phyloP scores from a whole-genome alignment of 2,888 invertebrate species.

The Galeopsomyia nigrocyanea region DNA sequence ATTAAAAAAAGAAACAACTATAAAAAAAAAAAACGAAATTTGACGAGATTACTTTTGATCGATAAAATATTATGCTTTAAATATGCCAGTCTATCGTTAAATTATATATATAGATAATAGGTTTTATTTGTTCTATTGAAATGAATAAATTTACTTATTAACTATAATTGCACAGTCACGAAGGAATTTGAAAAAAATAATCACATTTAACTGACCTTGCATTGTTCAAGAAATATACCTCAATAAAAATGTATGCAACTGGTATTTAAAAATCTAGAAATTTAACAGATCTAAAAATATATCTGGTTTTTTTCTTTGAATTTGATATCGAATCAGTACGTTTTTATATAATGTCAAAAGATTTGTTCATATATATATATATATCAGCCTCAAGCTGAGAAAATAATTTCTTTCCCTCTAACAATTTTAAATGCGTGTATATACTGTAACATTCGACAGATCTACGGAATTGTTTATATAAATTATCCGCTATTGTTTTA shows the following conservation, averaged over 20 bases:
- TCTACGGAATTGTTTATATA: slow-evolving; percentile 31
- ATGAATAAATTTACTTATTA: slow-evolving; percentile 7
- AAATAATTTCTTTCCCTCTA: slow-evolving; percentile 29
- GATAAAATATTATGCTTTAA: slow-evolving; percentile 21
- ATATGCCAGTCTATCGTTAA: slow-evolving; percentile 34
- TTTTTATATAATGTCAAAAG: slow-evolving; percentile 23
- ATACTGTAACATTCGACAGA: slow-evolving; percentile 31
- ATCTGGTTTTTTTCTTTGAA: slow-evolving; percentile 20
- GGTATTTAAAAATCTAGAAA: slow-evolving; percentile 40
- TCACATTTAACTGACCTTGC: slow-evolving; percentile 22
- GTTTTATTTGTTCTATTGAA: slow-evolving; percentile 4
- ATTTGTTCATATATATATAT: slow-evolving; percentile 29
- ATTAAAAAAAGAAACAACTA: slow-evolving; percentile 34
- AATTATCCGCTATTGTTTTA: slow-evolving; percentile 20
- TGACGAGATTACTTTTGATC: slow-evolving; percentile 1
- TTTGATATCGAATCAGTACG: slow-evolving; percentile 37
- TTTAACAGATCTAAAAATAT: slow-evolving; percentile 44
- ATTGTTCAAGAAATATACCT: slow-evolving; percentile 5
- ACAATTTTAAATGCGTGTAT: slow-evolving; percentile 32
- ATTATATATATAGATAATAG: slow-evolving; percentile 16
- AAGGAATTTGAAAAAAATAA: slow-evolving; percentile 14
- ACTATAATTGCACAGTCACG: slow-evolving; percentile 7
- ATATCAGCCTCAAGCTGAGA: slow-evolving; percentile 37
- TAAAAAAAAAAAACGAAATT: background rate
- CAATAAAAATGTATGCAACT: slow-evolving; percentile 22